These are phyloP conservation scores for Lordiphosa stackelbergi DNA, from an alignment of 1,140 invertebrate species.

Conservation along the genomic window DNA sequence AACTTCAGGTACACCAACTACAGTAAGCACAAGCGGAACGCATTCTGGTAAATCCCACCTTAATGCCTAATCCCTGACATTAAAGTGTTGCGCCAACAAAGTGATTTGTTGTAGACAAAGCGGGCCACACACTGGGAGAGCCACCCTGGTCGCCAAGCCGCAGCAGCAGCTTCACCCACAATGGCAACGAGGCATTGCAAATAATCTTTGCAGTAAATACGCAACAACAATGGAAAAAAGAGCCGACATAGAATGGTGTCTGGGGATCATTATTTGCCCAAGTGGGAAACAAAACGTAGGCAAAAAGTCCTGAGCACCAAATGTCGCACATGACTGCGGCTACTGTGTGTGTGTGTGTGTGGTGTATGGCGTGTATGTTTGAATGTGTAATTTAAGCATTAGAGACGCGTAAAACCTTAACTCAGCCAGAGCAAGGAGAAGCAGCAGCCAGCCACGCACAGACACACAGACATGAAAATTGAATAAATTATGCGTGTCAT, in stretches of 20 bases:
- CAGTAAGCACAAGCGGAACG: not conserved
- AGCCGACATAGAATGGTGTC: conserved; percentile 37
- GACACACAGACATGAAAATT: conserved; percentile 53
- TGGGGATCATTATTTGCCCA: conserved; percentile 75
- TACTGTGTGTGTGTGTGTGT: conserved; percentile 24
- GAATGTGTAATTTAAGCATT: conserved; percentile 75
- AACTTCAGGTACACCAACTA: not conserved
- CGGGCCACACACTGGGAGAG: conserved; percentile 41
- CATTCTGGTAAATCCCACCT: conserved; percentile 61
- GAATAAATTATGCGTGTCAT: conserved; percentile 76
- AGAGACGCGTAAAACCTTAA: conserved; percentile 69
- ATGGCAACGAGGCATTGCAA: conserved; percentile 65
- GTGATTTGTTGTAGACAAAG: conserved; percentile 73
- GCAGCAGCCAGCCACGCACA: conserved; percentile 16
- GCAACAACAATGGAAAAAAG: conserved; percentile 39
- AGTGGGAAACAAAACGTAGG: conserved; percentile 71
- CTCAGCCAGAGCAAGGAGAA: conserved; percentile 28
- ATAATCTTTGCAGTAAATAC: conserved; percentile 75
- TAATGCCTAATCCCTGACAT: conserved; percentile 71
- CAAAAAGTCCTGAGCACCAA: conserved; percentile 56
- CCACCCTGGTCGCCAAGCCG: conserved; percentile 22
- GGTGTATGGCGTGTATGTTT: conserved; percentile 37
- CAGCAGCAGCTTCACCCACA: conserved; percentile 34
- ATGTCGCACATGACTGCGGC: conserved; percentile 72
- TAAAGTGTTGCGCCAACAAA: conserved; percentile 73